These are phyloP conservation scores for Amphipyra berbera DNA, from an alignment of 2,888 invertebrate species.

Conservation along the genomic window DNA sequence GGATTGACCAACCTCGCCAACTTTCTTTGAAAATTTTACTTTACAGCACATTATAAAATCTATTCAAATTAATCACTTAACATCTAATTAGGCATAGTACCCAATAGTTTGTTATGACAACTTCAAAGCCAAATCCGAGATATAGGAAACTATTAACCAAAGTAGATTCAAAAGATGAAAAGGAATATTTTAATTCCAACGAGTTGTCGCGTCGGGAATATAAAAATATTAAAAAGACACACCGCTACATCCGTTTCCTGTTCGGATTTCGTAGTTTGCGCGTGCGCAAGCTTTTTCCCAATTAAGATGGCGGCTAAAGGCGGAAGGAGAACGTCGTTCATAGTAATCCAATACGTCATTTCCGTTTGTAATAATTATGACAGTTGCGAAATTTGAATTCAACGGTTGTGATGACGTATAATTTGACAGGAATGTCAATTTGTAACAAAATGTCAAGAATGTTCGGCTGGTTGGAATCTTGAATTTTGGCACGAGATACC, in stretches of 20 bases:
- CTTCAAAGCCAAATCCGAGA: constrained; percentile 75
- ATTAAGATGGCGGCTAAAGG: constrained; percentile 68
- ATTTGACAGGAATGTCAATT: constrained; percentile 54
- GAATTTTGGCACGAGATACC: constrained; percentile 27
- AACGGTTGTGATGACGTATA: constrained; percentile 37
- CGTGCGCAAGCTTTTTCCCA: constrained; percentile 69
- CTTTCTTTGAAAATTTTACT: neutral
- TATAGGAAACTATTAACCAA: constrained; percentile 74
- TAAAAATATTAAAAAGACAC: constrained; percentile 87
- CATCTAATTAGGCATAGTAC: constrained; percentile 56
- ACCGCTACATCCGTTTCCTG: constrained; percentile 85
- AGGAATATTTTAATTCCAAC: constrained; percentile 81
- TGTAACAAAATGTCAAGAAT: constrained; percentile 32
- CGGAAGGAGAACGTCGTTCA: constrained; percentile 65
- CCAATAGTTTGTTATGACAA: constrained; percentile 66
- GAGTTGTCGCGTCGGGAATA: constrained; percentile 77
- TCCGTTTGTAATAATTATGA: constrained; percentile 51
- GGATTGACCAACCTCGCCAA: neutral
- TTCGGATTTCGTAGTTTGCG: constrained; percentile 70
- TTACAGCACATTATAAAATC: constrained; percentile 40
- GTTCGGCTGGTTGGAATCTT: constrained; percentile 3
- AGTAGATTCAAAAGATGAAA: constrained; percentile 78
- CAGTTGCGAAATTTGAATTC: constrained; percentile 64
- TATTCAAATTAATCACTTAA: constrained; percentile 56
- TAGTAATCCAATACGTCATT: constrained; percentile 60